Base-by-base conservation (phyloP, 1,140 invertebrate genomes). In the Magallana angulata region DNA sequence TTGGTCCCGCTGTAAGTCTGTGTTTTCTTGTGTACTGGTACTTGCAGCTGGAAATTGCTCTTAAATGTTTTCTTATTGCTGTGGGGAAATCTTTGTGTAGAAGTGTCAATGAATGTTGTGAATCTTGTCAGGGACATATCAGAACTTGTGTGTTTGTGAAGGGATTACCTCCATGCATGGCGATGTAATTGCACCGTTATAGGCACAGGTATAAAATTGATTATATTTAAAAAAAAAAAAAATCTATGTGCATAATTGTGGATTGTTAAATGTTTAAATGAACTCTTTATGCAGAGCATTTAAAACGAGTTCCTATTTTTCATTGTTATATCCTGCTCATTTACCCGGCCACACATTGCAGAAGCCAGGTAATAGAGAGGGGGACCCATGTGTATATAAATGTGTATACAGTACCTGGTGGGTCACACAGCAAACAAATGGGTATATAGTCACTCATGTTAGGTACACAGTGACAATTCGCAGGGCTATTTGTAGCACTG, bases 301-400 rank as follows among this genome's bases (percentile, higher is more conserved):
- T 64, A 30, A 76, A 76, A 76, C 36, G 24, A 76, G 24, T 76
- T 76, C 68, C 12, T 76, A 48, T 48, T 76, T 16, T 64, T 30
- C 36, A 76, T 76, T 76, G 68, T 76, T 76, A 76, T 76, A 76
- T 76, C 68, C 36, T 18, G 68, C 68, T 76, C 68, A 76, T 76
- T 76, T 76, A 76, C 24, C 68, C 68, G 12, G 68, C 24, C 12
- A 76, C 36, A 48, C 36, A 12, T 76, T 30, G 68, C 18, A 24
- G 68, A 30, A 24, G 7, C 36, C 24, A 76, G 68, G 68, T 76
- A 76, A 76, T 76, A 6, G 9, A 76, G 68, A 76, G 11, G 68
- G 68, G 68, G 36, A 48, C 24, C 68, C 36, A 30, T 76, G 68
- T 30, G 36, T n/a, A 68, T 8, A 36, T 36, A 1, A 24, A 62